Base-by-base conservation (phyloP, 1,140 invertebrate species). In the Leptopilina boulardi region DNA sequence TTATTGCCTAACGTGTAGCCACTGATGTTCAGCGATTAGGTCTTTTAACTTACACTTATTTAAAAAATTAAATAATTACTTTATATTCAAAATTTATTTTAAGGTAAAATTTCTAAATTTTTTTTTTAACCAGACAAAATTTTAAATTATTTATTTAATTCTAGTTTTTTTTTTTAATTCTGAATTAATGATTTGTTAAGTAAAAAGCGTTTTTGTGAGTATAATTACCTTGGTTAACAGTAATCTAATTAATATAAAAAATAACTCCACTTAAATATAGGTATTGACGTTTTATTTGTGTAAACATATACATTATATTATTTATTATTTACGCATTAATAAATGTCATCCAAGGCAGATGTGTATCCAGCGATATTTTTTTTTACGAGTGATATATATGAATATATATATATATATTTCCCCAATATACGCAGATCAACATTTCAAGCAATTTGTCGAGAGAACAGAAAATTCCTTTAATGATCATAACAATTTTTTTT, bases 301-400 rank as follows among this genome's bases (percentile, higher is more conserved):
- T 86, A 85, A 86, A 87, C 79, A 83, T 85, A 85, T 86, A 87
- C 83, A 85, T 83, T 78, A 84, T 81, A 83, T 78, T 83, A 77
- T 83, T 85, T 78, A 74, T 82, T 83, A 82, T 84, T 87, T 86
- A 81, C 80, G 80, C 82, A 83, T 84, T 82, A 86, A 83, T 85
- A 83, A 84, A 88, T 82, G 83, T 74, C 79, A 80, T 80, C 77
- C 76, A 78, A 80, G 78, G 77, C 77, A 82, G 77, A 80, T 82
- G 44, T 73, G 71, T 73, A 41, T 73, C 44, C 74, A 80, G 81
- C 81, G 79, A 82, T 79, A 80, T 82, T 73, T 82, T 76, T n/a
- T 47, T 80, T 73, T 19, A 70, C 56, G 54, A 75, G 74, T 80
- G 76, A 71, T 8, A 38, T 38, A 38, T 38, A 38, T 38, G n/a